These are phyloP conservation scores for Hozukius guyotensis DNA, from an alignment of 2,797 vertebrate genomes.

Conservation along the genomic window DNA sequence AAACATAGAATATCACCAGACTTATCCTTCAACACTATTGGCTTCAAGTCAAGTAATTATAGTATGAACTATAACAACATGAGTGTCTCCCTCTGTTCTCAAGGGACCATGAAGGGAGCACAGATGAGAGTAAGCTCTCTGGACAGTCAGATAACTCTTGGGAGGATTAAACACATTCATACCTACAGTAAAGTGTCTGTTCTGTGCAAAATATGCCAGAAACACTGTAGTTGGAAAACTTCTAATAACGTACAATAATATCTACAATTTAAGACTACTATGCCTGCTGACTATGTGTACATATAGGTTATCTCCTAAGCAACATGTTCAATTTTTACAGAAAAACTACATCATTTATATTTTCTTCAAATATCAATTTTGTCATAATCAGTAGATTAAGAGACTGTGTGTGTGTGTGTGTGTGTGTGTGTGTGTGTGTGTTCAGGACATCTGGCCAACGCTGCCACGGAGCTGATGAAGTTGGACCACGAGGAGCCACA, in stretches of 20 bases:
- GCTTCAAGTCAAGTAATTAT: no score
- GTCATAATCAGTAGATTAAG: neutral
- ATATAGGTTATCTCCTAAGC: neutral
- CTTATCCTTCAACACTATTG: no score
- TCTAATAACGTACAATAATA: neutral
- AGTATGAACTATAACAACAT: no score
- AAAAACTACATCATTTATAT: neutral
- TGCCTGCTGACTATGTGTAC: neutral
- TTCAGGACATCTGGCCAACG: conserved; percentile 94
- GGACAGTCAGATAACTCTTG: no score
- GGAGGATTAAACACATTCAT: no score
- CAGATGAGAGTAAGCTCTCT: no score
- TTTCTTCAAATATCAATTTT: neutral
- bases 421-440: conserved; percentile 20
- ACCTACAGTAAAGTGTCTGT: neutral
- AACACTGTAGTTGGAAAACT: neutral
- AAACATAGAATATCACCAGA: no score
- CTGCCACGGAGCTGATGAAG: conserved; percentile 95
- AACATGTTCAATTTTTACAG: neutral
- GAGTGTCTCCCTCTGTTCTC: no score
- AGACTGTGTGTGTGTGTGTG: neutral
- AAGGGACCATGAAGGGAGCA: no score
- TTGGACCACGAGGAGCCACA: conserved; percentile 96
- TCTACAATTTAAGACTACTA: neutral
- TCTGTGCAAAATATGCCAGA: neutral